These are phyloP conservation scores for Choristoneura fumiferana DNA, from an alignment of 1,140 invertebrate genomes.

Conservation along the genomic window DNA sequence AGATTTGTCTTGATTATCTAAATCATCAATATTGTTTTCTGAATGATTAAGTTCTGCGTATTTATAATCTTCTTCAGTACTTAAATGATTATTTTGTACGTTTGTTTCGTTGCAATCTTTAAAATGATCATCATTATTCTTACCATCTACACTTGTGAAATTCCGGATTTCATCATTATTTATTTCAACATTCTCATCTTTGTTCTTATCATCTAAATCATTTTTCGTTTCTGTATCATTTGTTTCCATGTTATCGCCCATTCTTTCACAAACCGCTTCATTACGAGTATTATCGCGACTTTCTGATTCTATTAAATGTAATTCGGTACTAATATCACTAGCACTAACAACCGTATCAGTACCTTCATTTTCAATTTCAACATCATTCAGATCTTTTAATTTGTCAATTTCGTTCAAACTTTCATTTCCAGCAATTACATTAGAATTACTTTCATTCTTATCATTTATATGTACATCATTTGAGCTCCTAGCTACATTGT, in stretches of 20 bases:
- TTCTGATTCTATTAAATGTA: not conserved
- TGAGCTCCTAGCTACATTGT: not conserved
- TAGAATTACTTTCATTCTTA: constrained; percentile 15
- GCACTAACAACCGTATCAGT: constrained; percentile 16
- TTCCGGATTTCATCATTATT: constrained; percentile 16
- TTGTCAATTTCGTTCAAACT: constrained; percentile 20
- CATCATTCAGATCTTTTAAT: constrained; percentile 7
- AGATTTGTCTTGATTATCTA: no score
- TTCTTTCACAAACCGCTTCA: constrained; percentile 8
- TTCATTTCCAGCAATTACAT: not conserved
- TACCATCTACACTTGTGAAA: constrained; percentile 13
- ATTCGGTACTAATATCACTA: not conserved
- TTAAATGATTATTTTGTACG: no score
- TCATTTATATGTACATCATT: constrained; percentile 6
- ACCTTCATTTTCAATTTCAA: not conserved
- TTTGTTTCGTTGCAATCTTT: no score
- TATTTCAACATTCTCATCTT: constrained; percentile 21
- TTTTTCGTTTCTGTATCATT: constrained; percentile 24
- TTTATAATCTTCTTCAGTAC: no score
- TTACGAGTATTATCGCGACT: constrained; percentile 15
- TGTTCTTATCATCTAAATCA: constrained; percentile 14
- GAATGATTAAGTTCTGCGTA: no score
- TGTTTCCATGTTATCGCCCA: constrained; percentile 12
- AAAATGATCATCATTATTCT: not conserved
- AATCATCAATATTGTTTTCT: no score